These are phyloP conservation scores for Myrmophylax atrothorax DNA, from an alignment of 2,113 vertebrate genomes.

Conservation along the genomic window DNA sequence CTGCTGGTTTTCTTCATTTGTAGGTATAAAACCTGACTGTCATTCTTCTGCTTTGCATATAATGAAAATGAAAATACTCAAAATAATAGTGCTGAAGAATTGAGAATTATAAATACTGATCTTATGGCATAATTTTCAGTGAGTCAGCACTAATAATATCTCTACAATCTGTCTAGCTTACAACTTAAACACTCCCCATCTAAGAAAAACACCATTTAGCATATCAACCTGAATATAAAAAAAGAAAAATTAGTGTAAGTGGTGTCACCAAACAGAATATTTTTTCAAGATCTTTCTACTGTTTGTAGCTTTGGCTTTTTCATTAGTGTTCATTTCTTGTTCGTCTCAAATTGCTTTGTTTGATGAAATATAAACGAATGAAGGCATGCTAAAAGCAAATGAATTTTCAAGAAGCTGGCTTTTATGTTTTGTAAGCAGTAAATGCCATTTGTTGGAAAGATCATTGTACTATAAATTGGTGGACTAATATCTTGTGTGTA, in stretches of 20 bases:
- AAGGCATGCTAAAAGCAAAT: neutral
- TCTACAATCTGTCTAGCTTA: neutral
- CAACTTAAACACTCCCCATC: neutral
- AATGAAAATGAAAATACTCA: neutral
- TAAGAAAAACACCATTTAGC: slow-evolving; percentile 27
- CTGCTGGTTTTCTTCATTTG: slow-evolving; percentile 50
- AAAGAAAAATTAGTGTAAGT: neutral
- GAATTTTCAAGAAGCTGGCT: neutral
- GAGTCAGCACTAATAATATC: neutral
- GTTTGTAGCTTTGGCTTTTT: neutral
- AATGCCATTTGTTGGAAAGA: neutral
- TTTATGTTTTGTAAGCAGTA: neutral
- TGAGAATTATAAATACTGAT: slow-evolving; percentile 15
- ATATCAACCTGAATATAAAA: slow-evolving; percentile 25
- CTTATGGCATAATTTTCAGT: slow-evolving; percentile 37
- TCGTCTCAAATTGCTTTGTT: neutral
- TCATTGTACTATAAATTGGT: neutral
- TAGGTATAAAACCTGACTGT: neutral
- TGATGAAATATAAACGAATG: neutral
- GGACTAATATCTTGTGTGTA: neutral
- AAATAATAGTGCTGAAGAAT: neutral
- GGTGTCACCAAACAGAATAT: neutral
- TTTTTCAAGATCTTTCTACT: neutral
- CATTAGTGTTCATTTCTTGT: neutral
- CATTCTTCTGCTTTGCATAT: neutral